Percentiles rank a stretch among this genome's conserved stretches.
phyloP scores from a whole-genome alignment of 2,113 vertebrate species.

The Callospermophilus lateralis region DNA sequence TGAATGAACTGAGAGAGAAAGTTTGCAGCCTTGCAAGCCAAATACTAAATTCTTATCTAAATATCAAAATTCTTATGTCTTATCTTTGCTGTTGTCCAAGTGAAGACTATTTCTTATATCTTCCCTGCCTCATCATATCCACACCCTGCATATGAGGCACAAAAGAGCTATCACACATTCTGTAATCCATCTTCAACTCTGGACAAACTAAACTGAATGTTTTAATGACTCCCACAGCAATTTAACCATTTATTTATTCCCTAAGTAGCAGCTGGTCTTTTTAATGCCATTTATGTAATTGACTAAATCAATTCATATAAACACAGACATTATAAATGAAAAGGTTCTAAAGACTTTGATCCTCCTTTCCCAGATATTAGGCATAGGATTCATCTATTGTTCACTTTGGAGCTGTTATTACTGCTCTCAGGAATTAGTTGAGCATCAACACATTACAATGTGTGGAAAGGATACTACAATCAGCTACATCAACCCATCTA shows the following conservation, averaged over 20 bases:
- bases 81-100: not conserved
- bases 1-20: not conserved
- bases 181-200: conserved; percentile 23
- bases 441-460: not conserved
- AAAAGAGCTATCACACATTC: not conserved
- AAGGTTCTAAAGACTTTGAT: not conserved
- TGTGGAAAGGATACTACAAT: not conserved
- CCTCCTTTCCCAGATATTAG: not conserved
- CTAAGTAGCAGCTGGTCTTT: not conserved
- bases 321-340: not conserved
- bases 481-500: not conserved
- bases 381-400: not conserved
- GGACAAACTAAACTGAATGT: not conserved
- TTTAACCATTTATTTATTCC: conserved; percentile 12
- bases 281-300: not conserved
- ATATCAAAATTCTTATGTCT: not conserved
- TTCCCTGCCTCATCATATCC: not conserved
- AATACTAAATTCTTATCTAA: not conserved
- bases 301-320: not conserved
- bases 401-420: not conserved
- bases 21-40: not conserved
- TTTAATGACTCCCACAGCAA: conserved; percentile 56
- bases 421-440: not conserved
- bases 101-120: too few species aligned
- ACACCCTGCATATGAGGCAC: not conserved